Evolutionary conservation across 2,888 invertebrate genomes (phyloP).

Genomic region (Drosophila paramelanica): DNA sequence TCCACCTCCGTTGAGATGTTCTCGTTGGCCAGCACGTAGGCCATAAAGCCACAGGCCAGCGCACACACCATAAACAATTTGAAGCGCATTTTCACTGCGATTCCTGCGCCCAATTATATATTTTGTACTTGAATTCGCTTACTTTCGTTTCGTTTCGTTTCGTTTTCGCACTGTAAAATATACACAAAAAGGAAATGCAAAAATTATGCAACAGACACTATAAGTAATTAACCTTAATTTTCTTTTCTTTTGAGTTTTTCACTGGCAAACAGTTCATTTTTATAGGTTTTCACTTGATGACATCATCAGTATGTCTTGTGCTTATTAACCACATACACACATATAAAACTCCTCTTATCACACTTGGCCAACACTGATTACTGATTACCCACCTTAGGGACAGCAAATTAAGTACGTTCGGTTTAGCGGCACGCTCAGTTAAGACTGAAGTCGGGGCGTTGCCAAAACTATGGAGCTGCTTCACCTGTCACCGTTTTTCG

Average conservation of each 20-base stretch:
- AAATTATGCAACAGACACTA: not conserved
- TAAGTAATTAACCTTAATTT: constrained; percentile 14
- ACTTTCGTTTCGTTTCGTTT: constrained; percentile 51
- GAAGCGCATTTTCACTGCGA: constrained; percentile 72
- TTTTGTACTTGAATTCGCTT: constrained; percentile 30
- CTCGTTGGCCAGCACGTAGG: constrained; percentile 75
- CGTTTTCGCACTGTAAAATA: constrained; percentile 64
- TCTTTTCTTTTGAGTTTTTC: constrained; percentile 15
- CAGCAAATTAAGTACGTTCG: constrained; percentile 75
- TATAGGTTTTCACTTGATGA: constrained; percentile 67
- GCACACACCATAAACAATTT: constrained; percentile 77
- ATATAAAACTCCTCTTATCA: constrained; percentile 27
- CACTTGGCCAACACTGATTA: constrained; percentile 37
- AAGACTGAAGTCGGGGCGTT: constrained; percentile 78
- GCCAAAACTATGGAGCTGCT: constrained; percentile 50
- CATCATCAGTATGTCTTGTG: constrained; percentile 66
- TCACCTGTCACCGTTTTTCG: constrained; percentile 58
- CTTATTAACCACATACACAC: constrained; percentile 59
- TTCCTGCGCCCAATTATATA: constrained; percentile 12
- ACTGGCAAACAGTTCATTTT: constrained; percentile 13
- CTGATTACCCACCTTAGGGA: constrained; percentile 50
- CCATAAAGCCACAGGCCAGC: constrained; percentile 75
- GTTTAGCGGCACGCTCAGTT: constrained; percentile 74
- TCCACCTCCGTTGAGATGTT: constrained; percentile 74
- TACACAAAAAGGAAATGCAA: constrained; percentile 32